phyloP scores from a whole-genome alignment of 2,888 invertebrate species.

The Amphipyra tragopoginis region DNA sequence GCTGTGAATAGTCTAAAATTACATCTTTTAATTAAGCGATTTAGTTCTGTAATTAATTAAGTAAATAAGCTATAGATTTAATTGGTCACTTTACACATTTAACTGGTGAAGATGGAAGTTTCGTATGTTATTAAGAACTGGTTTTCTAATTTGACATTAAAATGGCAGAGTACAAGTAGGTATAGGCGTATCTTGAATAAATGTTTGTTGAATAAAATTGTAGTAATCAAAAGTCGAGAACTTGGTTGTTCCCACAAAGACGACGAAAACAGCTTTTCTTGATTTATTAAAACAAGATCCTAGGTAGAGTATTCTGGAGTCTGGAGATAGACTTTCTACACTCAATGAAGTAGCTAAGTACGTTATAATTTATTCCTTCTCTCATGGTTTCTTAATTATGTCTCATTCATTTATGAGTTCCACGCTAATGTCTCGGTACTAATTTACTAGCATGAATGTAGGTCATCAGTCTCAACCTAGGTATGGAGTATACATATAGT shows the following conservation, averaged over 20 bases:
- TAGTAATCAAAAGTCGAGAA: conserved; percentile 16
- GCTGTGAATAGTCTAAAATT: conserved; percentile 13
- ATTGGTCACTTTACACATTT: conserved; percentile 30
- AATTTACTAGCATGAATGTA: no score
- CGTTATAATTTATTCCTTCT: no score
- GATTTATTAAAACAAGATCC: not conserved
- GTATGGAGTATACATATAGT: no score
- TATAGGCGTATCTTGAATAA: conserved; percentile 27
- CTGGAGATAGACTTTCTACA: no score
- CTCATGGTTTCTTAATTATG: no score
- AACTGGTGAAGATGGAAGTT: conserved; percentile 12
- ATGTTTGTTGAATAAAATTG: conserved; percentile 22
- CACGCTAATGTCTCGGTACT: no score
- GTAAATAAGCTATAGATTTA: conserved; percentile 10
- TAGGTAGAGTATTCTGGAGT: not conserved
- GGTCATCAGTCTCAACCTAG: no score
- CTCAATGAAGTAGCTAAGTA: no score
- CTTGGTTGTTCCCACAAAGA: conserved; percentile 1
- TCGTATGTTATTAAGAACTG: conserved; percentile 27
- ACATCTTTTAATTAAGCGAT: conserved; percentile 38
- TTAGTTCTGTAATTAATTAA: conserved; percentile 19
- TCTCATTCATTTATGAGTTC: no score
- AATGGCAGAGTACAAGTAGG: conserved; percentile 13
- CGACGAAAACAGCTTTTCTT: not conserved
- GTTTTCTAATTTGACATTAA: conserved; percentile 44